Conservation (phyloP, 2,113 vertebrate genomes). For the Butorides virescens region DNA sequence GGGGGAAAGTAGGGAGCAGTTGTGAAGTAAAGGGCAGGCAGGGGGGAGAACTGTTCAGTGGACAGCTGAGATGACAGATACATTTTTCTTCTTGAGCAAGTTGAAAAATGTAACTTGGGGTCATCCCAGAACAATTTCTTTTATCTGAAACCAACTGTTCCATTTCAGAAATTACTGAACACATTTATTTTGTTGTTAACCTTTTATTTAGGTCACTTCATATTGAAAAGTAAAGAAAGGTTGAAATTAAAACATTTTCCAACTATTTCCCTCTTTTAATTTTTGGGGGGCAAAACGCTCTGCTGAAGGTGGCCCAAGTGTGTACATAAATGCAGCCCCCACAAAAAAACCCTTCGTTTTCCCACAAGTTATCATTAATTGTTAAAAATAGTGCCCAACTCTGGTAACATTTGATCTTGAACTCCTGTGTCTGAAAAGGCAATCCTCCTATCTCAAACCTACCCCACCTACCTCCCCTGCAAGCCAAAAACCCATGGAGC, state of each 20-base stretch:
- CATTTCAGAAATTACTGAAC: not conserved
- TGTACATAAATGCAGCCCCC: not conserved
- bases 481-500: accelerated
- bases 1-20: not conserved
- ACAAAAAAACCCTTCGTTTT: not conserved
- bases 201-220: not conserved
- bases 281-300: not conserved
- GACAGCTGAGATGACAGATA: not conserved
- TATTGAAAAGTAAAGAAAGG: not conserved
- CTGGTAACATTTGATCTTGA: not conserved
- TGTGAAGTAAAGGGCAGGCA: not conserved
- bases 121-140: not conserved
- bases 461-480: not conserved
- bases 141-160: not conserved
- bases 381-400: not conserved
- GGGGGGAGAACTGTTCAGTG: not conserved
- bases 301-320: not conserved
- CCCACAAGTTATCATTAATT: not conserved
- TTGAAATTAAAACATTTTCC: not conserved
- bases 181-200: not conserved
- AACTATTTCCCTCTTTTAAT: not conserved
- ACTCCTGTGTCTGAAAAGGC: not conserved
- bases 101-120: not conserved
- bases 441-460: not conserved
- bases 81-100: not conserved